phyloP scores from a whole-genome alignment of 2,113 vertebrate species.

The Tapirus terrestris region DNA sequence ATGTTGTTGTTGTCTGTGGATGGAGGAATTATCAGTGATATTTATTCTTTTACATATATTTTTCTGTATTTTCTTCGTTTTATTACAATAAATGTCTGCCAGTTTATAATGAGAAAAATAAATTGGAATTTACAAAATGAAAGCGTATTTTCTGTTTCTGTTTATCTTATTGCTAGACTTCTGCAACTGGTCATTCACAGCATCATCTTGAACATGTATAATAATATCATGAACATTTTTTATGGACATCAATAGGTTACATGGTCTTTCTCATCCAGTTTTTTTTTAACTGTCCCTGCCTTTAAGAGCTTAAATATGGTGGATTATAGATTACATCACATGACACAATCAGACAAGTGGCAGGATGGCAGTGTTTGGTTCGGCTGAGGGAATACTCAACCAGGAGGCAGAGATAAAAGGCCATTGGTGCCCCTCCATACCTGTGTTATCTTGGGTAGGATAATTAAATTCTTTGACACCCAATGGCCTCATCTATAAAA shows the following conservation, averaged over 20 bases:
- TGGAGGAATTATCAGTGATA: background rate
- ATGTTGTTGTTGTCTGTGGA: background rate
- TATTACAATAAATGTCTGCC: background rate
- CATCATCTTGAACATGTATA: background rate
- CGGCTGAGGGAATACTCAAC: background rate
- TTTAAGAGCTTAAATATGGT: background rate
- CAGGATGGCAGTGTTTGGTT: background rate
- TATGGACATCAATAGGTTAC: background rate
- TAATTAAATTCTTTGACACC: background rate
- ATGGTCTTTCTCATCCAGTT: background rate
- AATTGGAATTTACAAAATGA: slow-evolving; percentile 1
- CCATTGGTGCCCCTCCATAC: background rate
- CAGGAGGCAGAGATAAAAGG: background rate
- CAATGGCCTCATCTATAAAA: background rate
- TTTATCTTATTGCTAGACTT: background rate
- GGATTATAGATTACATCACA: background rate
- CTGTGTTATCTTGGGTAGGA: background rate
- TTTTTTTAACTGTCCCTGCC: background rate
- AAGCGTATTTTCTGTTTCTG: background rate
- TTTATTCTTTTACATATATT: background rate
- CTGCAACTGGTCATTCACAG: background rate
- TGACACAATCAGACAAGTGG: background rate
- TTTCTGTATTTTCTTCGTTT: slow-evolving; percentile 11
- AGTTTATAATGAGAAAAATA: slow-evolving; percentile 17
- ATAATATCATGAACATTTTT: background rate